These are phyloP conservation scores for Corbicula japonica DNA, from an alignment of 2,888 invertebrate genomes.

Conservation along the genomic window DNA sequence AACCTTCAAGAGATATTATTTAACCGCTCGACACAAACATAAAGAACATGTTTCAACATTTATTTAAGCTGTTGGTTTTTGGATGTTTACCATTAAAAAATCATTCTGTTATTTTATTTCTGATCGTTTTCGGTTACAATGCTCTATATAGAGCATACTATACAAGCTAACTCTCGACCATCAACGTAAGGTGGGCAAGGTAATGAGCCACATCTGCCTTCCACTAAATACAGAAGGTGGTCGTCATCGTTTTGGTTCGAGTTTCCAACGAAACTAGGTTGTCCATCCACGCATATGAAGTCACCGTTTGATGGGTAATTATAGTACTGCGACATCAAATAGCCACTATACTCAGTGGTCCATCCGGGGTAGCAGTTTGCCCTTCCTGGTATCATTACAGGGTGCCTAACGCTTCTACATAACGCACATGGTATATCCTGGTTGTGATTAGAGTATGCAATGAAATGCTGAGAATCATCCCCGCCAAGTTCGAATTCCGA, in stretches of 20 bases:
- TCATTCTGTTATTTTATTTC: too few relatives aligned
- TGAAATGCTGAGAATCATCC: background rate
- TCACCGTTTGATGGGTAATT: background rate
- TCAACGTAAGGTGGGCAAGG: constrained; percentile 4
- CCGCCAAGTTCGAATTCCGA: background rate
- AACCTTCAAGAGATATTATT: too few relatives aligned
- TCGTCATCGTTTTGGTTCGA: background rate
- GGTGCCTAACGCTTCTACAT: background rate
- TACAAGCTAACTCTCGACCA: background rate
- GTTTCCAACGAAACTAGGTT: background rate
- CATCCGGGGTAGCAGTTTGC: background rate
- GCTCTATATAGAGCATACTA: too few relatives aligned
- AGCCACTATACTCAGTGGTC: background rate
- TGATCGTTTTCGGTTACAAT: too few relatives aligned
- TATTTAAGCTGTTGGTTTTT: too few relatives aligned
- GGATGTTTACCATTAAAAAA: too few relatives aligned
- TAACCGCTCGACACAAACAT: too few relatives aligned
- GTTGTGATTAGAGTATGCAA: background rate
- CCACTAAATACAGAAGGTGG: background rate
- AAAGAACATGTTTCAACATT: too few relatives aligned
- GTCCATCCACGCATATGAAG: background rate
- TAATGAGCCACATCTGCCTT: background rate
- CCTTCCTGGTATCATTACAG: background rate
- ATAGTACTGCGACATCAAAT: background rate
- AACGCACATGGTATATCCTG: background rate